These are phyloP conservation scores for Paraescarpia echinospica DNA, from an alignment of 1,140 invertebrate genomes.

Conservation along the genomic window DNA sequence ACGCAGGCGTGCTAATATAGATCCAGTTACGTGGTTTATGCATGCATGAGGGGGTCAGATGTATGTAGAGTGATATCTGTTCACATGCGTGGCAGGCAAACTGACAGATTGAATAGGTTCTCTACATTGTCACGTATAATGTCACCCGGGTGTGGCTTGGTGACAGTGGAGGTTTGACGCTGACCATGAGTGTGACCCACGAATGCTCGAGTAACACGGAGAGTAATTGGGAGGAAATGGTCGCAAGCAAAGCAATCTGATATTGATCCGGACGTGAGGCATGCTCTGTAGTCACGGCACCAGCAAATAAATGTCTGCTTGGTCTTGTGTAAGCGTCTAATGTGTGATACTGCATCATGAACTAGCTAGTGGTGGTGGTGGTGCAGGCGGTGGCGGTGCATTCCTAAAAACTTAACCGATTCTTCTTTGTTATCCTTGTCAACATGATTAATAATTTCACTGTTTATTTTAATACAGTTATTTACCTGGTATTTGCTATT, in stretches of 20 bases:
- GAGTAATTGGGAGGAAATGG: slow-evolving; percentile 4
- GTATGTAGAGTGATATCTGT: background rate
- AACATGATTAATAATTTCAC: no score
- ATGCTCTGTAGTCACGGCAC: background rate
- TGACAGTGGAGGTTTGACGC: background rate
- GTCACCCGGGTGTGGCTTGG: background rate
- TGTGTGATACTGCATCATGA: background rate
- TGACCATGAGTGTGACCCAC: background rate
- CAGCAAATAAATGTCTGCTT: background rate
- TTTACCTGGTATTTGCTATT: no score
- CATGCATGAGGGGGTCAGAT: background rate
- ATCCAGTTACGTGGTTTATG: background rate
- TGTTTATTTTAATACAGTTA: no score
- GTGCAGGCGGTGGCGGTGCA: background rate
- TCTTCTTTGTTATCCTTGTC: no score
- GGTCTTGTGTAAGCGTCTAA: background rate
- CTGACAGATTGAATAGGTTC: background rate
- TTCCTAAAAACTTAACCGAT: no score
- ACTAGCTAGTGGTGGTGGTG: background rate
- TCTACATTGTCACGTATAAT: background rate
- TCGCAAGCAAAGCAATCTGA: background rate
- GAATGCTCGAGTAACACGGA: background rate
- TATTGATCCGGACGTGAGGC: background rate
- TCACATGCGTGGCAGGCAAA: background rate
- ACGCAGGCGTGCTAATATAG: background rate